Evolutionary conservation across 2,888 invertebrate species (phyloP).

Genomic region (Diaprepes abbreviatus): DNA sequence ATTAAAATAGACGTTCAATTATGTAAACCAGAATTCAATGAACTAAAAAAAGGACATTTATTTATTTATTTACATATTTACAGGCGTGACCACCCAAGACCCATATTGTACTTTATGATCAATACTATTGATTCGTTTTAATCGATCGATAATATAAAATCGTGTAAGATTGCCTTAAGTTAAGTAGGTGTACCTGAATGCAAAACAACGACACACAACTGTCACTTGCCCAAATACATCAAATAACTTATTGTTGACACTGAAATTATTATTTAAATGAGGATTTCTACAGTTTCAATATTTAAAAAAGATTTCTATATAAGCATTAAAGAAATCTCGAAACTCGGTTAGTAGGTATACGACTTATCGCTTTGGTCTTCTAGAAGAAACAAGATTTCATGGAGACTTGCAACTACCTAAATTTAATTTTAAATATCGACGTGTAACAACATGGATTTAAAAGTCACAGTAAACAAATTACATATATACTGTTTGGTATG

Average conservation of each 20-base stretch:
- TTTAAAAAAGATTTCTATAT: conserved; percentile 3
- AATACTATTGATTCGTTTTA: no score
- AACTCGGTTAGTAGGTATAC: conserved; percentile 40
- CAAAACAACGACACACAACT: not conserved
- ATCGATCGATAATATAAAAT: no score
- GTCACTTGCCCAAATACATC: not conserved
- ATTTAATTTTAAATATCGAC: conserved; percentile 12
- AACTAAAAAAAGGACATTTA: no score
- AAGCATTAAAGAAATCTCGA: conserved; percentile 27
- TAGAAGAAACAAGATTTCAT: conserved; percentile 20
- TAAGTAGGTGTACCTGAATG: not conserved
- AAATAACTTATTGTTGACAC: not conserved
- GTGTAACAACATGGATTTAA: conserved; percentile 1
- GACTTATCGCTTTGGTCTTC: conserved; percentile 8
- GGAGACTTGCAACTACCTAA: conserved; percentile 3
- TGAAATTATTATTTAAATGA: conserved; percentile 4
- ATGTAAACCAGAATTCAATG: no score
- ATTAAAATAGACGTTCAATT: no score
- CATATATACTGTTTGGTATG: conserved; percentile 24
- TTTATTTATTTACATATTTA: no score
- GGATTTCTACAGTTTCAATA: not conserved
- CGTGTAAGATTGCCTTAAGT: no score
- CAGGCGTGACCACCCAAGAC: no score
- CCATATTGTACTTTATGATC: no score
- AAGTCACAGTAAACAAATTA: conserved; percentile 5